Base-by-base conservation (phyloP, 2,888 invertebrate species). In the Branchellion lobata region DNA sequence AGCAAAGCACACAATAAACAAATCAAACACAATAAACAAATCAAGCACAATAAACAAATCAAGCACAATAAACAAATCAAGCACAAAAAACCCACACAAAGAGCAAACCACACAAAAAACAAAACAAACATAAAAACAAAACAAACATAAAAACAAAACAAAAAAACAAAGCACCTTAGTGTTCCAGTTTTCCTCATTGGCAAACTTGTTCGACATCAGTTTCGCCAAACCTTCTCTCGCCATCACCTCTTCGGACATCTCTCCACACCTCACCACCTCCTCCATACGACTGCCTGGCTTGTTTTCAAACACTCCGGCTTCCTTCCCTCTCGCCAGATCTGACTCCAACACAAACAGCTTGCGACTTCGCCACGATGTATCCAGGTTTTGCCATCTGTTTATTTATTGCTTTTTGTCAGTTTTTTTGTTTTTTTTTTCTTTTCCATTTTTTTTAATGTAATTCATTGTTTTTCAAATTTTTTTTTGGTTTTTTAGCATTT, bases 281-380 rank as follows among this genome's bases (percentile, higher is more conserved):
- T 77, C 77, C 0, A 14, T 57, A 57, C 53, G 21, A 3, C n/a
- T 34, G 24, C n/a, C 40, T 2, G 77, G 77, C 33, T 61, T 47
- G 77, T 77, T 77, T 33, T 77, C 77, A 61, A 77, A 77, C 34
- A 77, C 77, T 65, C 77, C 77, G 0, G 77, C 77, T 18, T 77
- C 65, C 34, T 77, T 77, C 18, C 65, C 65, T 5, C 24, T 14
- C 5, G 77, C 77, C 31, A 77, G n/a, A 3, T 77, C 77, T 1
- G n/a, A 34, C 36, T 77, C 61, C 21, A 77, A 21, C 57, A 51
- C 40, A 24, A 77, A 77, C 5, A 34, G 11, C 21, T 57, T 57
- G 5, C 61, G 21, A n/a, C 21, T 57, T 57, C 61, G 21, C 61
- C 61, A 57, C 5, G 61, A 57, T 18, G 8, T 57, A n/a, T 57